Percentiles rank a stretch among this genome's conserved stretches.
Evolutionary conservation across 2,797 vertebrate species (phyloP).

Genomic region (Sphaeramia orbicularis): DNA sequence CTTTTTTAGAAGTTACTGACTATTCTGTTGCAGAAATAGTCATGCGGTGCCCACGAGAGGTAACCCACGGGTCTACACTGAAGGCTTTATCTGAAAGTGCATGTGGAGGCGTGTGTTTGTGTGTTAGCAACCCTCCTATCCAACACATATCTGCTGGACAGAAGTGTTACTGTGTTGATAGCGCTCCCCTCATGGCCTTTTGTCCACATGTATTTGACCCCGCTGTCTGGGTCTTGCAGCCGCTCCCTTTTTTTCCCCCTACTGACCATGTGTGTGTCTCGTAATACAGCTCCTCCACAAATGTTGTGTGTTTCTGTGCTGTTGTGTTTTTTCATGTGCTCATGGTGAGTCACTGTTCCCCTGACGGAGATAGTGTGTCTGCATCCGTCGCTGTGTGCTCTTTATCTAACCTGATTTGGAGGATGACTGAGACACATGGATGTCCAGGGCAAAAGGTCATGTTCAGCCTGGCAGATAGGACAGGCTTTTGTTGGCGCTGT

Average conservation of each 20-base stretch:
- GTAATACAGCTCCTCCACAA: slow-evolving; percentile 8
- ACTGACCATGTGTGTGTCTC: slow-evolving; percentile 31
- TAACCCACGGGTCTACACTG: slow-evolving; percentile 16
- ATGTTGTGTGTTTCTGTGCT: not conserved
- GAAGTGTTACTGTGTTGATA: slow-evolving; percentile 47
- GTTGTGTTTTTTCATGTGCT: slow-evolving; percentile 27
- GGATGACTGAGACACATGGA: slow-evolving; percentile 39
- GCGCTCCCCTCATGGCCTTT: slow-evolving; percentile 44
- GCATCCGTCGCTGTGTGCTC: slow-evolving; percentile 36
- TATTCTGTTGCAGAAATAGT: slow-evolving; percentile 29
- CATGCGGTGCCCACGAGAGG: slow-evolving; percentile 40
- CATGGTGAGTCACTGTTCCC: slow-evolving; percentile 60
- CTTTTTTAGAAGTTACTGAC: not conserved
- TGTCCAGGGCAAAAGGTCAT: slow-evolving; percentile 29
- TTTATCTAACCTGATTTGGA: slow-evolving; percentile 55
- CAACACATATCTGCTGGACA: slow-evolving; percentile 5
- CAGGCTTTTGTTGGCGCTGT: slow-evolving; percentile 28
- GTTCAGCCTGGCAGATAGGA: slow-evolving; percentile 3
- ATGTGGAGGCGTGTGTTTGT: slow-evolving; percentile 24
- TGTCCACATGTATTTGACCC: slow-evolving; percentile 53
- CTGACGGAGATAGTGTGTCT: slow-evolving; percentile 42
- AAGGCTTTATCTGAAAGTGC: slow-evolving; percentile 37
- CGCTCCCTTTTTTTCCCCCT: slow-evolving; percentile 17
- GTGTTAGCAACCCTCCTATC: slow-evolving; percentile 12
- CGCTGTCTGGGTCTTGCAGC: slow-evolving; percentile 39